Base-by-base conservation (phyloP, 1,140 invertebrate genomes). In the Brachionus koreanus region DNA sequence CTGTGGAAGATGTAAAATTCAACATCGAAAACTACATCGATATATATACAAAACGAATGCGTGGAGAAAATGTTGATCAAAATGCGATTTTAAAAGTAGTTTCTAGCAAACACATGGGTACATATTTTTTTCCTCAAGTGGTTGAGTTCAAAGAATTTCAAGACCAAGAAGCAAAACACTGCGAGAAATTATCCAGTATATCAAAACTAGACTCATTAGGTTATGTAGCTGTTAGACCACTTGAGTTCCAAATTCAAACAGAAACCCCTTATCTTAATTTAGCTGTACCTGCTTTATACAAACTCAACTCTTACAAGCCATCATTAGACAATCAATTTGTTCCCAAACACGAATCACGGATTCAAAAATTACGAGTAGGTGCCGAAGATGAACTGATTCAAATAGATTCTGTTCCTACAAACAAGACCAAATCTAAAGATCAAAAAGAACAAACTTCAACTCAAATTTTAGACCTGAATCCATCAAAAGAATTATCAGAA, bases 211-310 rank as follows among this genome's bases (percentile, higher is more conserved):
- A 82, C 1, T 69, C 63, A 6, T 16, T 69, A 9, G 87, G 86
- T 1, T 72, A 83, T 19, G 85, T 88, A 7, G 85, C 86, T 7
- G 84, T 86, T n/a, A 83, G 84, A 74, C 74, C 85, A 6, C 86
- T 85, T 35, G 85, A 86, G 39, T 85, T 88, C 57, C 81, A 84
- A 3, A 84, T 88, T 7, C 87, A 87, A 83, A 85, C 85, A 39
- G 87, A 88, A 83, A 85, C 87, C 13, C 86, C 86, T 16, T 88
- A 85, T 74, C 85, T 86, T 79, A 84, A 83, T 46, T 84, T 88
- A 5, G 76, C 76, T 12, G 35, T 65, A 13, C 76, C 76, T 42
- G 69, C 43, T 74, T 25, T 13, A 23, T 74, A 74, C 25, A 74
- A 74, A 74, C 13, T 74, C 10, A 74, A 74, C 23, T 46, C 42